These are phyloP conservation scores for Emmelina monodactyla DNA, from an alignment of 2,888 invertebrate genomes.

Conservation along the genomic window DNA sequence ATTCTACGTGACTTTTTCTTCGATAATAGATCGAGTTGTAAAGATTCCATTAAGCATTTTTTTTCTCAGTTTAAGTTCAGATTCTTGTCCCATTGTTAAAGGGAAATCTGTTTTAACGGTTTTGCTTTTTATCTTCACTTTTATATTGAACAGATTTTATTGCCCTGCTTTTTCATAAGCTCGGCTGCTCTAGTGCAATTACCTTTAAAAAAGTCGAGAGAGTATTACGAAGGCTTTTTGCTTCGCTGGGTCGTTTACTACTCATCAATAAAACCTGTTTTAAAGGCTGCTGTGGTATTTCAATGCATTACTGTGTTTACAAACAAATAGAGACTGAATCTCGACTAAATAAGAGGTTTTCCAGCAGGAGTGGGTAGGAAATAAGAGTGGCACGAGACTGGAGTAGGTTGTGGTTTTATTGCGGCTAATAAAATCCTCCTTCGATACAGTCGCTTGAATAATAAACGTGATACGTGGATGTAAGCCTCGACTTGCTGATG, in stretches of 20 bases:
- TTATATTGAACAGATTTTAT: constrained; percentile 27
- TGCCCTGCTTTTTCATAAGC: constrained; percentile 9
- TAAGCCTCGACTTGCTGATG: constrained; percentile 1
- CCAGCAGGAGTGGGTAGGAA: constrained; percentile 20
- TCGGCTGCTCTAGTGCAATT: background rate
- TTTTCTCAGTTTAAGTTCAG: constrained; percentile 24
- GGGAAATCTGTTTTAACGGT: constrained; percentile 43
- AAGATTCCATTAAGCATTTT: constrained; percentile 45
- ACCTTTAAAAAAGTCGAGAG: constrained; percentile 9
- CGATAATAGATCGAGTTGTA: constrained; percentile 36
- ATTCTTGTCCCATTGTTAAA: constrained; percentile 36
- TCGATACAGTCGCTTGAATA: constrained; percentile 1
- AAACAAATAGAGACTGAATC: constrained; percentile 31
- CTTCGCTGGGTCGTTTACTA: constrained; percentile 10
- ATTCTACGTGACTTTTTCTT: constrained; percentile 54
- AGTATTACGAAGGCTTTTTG: constrained; percentile 11
- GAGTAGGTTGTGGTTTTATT: constrained; percentile 27
- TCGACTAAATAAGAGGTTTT: constrained; percentile 29
- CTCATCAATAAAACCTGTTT: constrained; percentile 11
- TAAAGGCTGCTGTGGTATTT: constrained; percentile 1
- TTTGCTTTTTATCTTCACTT: constrained; percentile 36
- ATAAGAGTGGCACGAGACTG: constrained; percentile 27
- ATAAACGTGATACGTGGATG: background rate
- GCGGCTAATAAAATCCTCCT: constrained; percentile 32
- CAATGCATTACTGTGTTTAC: constrained; percentile 14